Conservation (phyloP, 2,888 invertebrate genomes). For the Lobophora halterata region DNA sequence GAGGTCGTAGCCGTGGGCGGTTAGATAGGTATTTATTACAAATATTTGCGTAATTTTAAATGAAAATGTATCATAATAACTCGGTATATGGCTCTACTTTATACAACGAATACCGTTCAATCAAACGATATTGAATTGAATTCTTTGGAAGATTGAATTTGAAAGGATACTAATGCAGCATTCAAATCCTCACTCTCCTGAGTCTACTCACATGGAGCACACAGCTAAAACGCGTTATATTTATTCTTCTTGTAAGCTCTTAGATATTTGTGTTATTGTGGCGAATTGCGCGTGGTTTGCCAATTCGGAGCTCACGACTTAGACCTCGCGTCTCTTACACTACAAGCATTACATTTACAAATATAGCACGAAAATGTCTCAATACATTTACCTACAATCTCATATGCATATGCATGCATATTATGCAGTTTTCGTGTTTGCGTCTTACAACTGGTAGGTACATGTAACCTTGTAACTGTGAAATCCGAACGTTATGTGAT, state of each 20-base stretch:
- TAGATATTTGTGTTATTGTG: too few relatives aligned
- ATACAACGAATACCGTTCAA: constrained; percentile 2
- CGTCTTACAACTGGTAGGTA: constrained; percentile 39
- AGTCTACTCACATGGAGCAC: too few relatives aligned
- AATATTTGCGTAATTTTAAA: constrained; percentile 5
- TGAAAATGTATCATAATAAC: constrained; percentile 10
- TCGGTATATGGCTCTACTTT: constrained; percentile 3
- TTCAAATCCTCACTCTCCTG: neutral
- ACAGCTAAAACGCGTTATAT: too few relatives aligned
- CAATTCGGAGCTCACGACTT: constrained; percentile 6
- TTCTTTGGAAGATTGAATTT: constrained; percentile 5
- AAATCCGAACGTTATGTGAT: constrained; percentile 38
- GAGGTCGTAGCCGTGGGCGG: constrained; percentile 21
- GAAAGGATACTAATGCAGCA: constrained; percentile 10
- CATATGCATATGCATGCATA: constrained; percentile 61
- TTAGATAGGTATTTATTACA: too few relatives aligned
- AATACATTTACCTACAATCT: constrained; percentile 68
- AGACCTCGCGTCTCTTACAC: constrained; percentile 23
- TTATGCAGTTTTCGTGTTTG: constrained; percentile 62
- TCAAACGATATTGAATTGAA: constrained; percentile 7
- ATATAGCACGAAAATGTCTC: constrained; percentile 74
- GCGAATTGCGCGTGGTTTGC: too few relatives aligned
- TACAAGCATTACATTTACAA: constrained; percentile 73
- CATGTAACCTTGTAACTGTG: constrained; percentile 41
- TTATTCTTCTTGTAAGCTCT: too few relatives aligned